These are phyloP conservation scores for Gobionotothen gibberifrons DNA, from an alignment of 2,797 vertebrate species.

Conservation along the genomic window DNA sequence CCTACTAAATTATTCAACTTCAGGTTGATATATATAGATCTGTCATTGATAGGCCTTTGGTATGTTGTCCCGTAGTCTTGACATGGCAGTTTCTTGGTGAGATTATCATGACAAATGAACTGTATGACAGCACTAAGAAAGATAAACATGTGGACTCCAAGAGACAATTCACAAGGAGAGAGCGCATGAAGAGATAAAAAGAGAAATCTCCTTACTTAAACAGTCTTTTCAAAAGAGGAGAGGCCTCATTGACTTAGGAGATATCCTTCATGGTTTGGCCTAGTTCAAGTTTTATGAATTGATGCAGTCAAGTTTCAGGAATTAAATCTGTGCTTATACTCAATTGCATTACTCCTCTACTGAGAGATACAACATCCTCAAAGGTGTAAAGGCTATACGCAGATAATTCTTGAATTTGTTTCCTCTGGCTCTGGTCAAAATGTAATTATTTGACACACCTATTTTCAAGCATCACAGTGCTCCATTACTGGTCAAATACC, in stretches of 20 bases:
- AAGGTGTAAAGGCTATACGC: constrained; percentile 1
- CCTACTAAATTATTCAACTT: constrained; percentile 7
- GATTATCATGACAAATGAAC: neutral
- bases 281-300: constrained; percentile 27
- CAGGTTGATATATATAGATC: neutral
- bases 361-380: constrained; percentile 12
- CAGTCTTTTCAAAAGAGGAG: constrained; percentile 24
- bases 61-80: neutral
- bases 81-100: neutral
- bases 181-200: constrained; percentile 9
- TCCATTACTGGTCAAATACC: constrained; percentile 2
- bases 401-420: neutral
- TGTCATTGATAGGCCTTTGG: neutral
- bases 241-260: constrained; percentile 4
- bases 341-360: neutral
- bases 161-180: constrained; percentile 6
- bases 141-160: constrained; percentile 1
- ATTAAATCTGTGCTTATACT: constrained; percentile 17
- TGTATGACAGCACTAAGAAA: constrained; percentile 10
- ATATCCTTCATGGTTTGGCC: constrained; percentile 28
- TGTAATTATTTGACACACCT: neutral
- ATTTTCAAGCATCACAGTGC: neutral
- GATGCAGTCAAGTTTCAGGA: constrained; percentile 16
- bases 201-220: constrained; percentile 18
- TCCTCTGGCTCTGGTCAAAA: neutral